A percentile compares a stretch with the other conserved stretches of the same genome.
Evolutionary conservation across 2,113 vertebrate species (phyloP).

Genomic region (Pachypanchax playfairii): DNA sequence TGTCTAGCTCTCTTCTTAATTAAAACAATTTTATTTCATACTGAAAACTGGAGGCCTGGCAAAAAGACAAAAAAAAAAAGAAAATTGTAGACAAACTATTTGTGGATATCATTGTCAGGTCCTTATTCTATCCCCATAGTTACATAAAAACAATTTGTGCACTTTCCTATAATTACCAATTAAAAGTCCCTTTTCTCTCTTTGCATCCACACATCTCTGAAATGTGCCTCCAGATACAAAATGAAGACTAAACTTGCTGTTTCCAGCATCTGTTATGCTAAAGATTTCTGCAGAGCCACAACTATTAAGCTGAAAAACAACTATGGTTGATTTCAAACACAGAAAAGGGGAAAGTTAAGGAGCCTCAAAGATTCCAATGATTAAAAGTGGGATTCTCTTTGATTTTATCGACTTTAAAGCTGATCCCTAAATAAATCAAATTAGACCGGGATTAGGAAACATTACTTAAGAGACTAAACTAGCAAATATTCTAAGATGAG

Average conservation of each 20-base stretch:
- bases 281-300: constrained; percentile 25
- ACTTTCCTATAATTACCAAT: constrained; percentile 40
- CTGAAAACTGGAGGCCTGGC: not conserved
- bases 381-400: not conserved
- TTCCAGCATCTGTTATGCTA: constrained; percentile 26
- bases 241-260: constrained; percentile 19
- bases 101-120: not conserved
- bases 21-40: not conserved
- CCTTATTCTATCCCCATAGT: constrained; percentile 24
- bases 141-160: constrained; percentile 7
- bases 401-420: not conserved
- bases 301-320: not conserved
- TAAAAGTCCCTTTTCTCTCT: constrained; percentile 28
- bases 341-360: not conserved
- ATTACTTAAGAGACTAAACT: no score
- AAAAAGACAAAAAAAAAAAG: not conserved
- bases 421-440: not conserved
- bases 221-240: constrained; percentile 28
- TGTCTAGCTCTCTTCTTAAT: not conserved
- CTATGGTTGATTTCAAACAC: not conserved
- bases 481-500: no score
- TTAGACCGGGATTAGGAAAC: not conserved
- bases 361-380: not conserved
- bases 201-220: constrained; percentile 14
- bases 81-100: not conserved